Percentiles rank a stretch among this genome's conserved stretches.
These are phyloP conservation scores for Linurgus olivaceus DNA, from an alignment of 2,797 vertebrate genomes.

Conservation along the genomic window DNA sequence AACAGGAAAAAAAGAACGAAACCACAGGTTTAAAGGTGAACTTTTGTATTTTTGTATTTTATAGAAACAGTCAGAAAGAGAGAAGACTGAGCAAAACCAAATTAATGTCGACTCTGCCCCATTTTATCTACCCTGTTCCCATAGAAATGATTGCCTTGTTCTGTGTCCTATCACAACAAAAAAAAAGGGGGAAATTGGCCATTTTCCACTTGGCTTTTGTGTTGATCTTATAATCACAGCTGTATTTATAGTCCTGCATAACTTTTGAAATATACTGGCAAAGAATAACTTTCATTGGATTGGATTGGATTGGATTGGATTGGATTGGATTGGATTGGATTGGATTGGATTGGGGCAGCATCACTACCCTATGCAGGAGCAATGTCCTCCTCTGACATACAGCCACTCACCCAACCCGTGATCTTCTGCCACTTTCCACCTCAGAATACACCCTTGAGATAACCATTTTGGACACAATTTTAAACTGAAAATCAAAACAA, in stretches of 20 bases:
- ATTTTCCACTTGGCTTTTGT: not conserved
- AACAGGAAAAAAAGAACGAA: not conserved
- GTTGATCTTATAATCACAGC: not conserved
- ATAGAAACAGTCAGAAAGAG: not conserved
- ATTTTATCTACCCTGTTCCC: not conserved
- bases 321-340: not conserved
- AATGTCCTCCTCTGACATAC: accelerated
- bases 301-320: not conserved
- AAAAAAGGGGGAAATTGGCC: not conserved
- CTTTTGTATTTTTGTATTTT: not conserved
- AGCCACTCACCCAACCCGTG: not conserved
- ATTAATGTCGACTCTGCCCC: not conserved
- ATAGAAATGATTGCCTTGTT: not conserved
- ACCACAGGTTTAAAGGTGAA: not conserved
- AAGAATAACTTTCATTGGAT: not conserved
- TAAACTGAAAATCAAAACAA: not conserved
- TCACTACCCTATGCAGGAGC: not conserved
- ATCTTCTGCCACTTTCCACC: not conserved
- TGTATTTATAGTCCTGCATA: not conserved
- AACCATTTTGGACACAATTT: not conserved
- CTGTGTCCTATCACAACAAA: not conserved
- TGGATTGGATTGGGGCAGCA: not conserved
- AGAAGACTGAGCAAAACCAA: not conserved
- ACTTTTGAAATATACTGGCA: not conserved
- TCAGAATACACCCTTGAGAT: not conserved